Percentiles rank a stretch among this genome's conserved stretches.
These are phyloP conservation scores for Drosophila suboccidentalis DNA, from an alignment of 2,888 invertebrate species.

Conservation along the genomic window DNA sequence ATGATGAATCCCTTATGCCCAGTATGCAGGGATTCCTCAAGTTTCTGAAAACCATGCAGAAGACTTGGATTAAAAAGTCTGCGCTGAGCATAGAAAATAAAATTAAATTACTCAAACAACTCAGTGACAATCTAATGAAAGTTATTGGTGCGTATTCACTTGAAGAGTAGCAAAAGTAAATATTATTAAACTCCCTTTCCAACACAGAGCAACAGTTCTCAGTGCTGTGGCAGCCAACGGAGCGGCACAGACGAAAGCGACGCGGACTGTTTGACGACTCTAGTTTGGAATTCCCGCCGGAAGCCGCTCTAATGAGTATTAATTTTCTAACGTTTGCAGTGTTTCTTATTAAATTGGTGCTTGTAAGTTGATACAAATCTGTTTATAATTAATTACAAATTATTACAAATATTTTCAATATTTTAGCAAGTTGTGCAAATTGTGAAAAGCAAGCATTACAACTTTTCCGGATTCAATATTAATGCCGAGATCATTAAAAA, in stretches of 20 bases:
- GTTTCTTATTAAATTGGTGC: conserved; percentile 92
- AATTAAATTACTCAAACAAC: conserved; percentile 78
- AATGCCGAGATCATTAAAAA: conserved; percentile 63
- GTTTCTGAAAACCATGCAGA: conserved; percentile 83
- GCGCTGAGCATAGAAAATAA: conserved; percentile 81
- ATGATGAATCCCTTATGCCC: conserved; percentile 60
- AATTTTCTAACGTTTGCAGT: conserved; percentile 94
- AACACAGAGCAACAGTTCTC: conserved; percentile 86
- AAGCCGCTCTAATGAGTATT: conserved; percentile 93
- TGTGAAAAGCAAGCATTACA: conserved; percentile 88
- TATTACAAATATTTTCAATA: conserved; percentile 15
- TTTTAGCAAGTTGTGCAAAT: conserved; percentile 90
- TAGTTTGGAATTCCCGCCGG: conserved; percentile 92
- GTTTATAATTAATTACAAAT: background rate
- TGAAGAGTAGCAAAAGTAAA: background rate
- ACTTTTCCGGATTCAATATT: conserved; percentile 76
- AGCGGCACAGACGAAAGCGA: conserved; percentile 71
- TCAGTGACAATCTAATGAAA: conserved; percentile 87
- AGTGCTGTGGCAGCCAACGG: conserved; percentile 85
- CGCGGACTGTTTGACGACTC: conserved; percentile 86
- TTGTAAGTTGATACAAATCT: conserved; percentile 87
- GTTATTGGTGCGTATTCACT: conserved; percentile 88
- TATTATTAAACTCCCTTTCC: conserved; percentile 1
- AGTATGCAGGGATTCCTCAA: conserved; percentile 82
- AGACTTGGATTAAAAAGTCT: conserved; percentile 78